Evolutionary conservation across 2,797 vertebrate species (phyloP).

Genomic region (Hyperoplus lanceolatus): DNA sequence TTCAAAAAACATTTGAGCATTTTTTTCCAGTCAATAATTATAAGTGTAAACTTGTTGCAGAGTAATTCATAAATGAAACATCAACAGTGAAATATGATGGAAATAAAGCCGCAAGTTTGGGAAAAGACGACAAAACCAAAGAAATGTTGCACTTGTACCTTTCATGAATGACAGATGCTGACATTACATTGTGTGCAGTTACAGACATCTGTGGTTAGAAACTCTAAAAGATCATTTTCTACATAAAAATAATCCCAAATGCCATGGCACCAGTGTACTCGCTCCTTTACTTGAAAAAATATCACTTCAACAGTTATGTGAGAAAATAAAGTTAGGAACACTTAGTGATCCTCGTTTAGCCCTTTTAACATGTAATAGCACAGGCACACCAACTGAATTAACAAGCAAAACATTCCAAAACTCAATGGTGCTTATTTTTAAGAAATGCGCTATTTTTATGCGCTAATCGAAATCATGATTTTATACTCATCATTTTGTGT

Average conservation of each 20-base stretch:
- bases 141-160: slow-evolving; percentile 14
- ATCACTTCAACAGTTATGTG: slow-evolving; percentile 39
- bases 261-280: slow-evolving; percentile 45
- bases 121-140: slow-evolving; percentile 38
- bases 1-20: slow-evolving; percentile 60
- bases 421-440: slow-evolving; percentile 12
- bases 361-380: slow-evolving; percentile 58
- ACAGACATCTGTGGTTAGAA: slow-evolving; percentile 16
- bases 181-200: slow-evolving; percentile 18
- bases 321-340: slow-evolving; percentile 71
- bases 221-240: slow-evolving; percentile 23
- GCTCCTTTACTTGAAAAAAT: slow-evolving; percentile 54
- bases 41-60: slow-evolving; percentile 53
- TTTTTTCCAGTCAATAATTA: slow-evolving; percentile 67
- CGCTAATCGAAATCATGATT: slow-evolving; percentile 32
- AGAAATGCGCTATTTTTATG: neutral
- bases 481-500: slow-evolving; percentile 27
- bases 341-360: slow-evolving; percentile 62
- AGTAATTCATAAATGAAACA: slow-evolving; percentile 52
- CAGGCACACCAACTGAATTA: slow-evolving; percentile 53
- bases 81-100: slow-evolving; percentile 41
- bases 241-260: slow-evolving; percentile 57
- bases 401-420: slow-evolving; percentile 45
- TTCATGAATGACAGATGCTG: slow-evolving; percentile 30
- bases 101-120: slow-evolving; percentile 54